Evolutionary conservation across 37 sponge, comb jelly and placozoan genomes (phyloP).

Genomic region (Cliona cf. orientalis): DNA sequence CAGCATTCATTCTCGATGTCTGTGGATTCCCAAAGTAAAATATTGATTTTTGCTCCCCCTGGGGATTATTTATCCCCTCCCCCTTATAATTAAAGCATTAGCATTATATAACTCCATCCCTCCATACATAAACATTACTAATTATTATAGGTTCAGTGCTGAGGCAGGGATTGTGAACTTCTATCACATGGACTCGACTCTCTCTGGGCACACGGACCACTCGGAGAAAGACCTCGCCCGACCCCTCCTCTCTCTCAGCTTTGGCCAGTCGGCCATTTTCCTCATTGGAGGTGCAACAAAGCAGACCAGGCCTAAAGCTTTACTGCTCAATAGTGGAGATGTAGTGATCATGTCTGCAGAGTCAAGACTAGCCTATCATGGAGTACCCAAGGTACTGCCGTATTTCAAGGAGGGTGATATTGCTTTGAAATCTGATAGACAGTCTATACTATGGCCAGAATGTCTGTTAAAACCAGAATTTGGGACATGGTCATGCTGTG

Average conservation of each 20-base stretch:
- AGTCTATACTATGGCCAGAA: too few relatives aligned
- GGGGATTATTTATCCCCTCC: not conserved
- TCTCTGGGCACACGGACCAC: constrained; percentile 97
- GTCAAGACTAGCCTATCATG: constrained; percentile 87
- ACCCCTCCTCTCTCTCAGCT: constrained; percentile 93
- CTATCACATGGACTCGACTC: constrained; percentile 93
- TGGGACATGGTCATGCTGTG: too few relatives aligned
- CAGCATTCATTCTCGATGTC: constrained; percentile 61
- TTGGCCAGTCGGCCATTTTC: constrained; percentile 92
- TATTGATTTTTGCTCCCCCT: not conserved
- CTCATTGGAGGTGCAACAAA: constrained; percentile 87
- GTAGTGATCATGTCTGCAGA: constrained; percentile 83
- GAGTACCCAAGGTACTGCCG: constrained; percentile 80
- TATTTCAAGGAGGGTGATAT: too few relatives aligned
- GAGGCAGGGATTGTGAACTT: constrained; percentile 97
- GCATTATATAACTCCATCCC: not conserved
- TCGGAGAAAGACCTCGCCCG: constrained; percentile 90
- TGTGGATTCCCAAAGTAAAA: constrained; percentile 67
- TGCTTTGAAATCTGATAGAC: too few relatives aligned
- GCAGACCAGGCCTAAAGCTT: constrained; percentile 52
- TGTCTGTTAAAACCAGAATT: too few relatives aligned
- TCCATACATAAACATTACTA: too few relatives aligned
- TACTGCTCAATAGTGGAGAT: constrained; percentile 88
- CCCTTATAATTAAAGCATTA: too few relatives aligned
- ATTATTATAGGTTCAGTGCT: constrained; percentile 56